A percentile compares a stretch with the other conserved stretches of the same genome.
phyloP scores from a whole-genome alignment of 1,140 invertebrate genomes.

The Acromyrmex echinatior region DNA sequence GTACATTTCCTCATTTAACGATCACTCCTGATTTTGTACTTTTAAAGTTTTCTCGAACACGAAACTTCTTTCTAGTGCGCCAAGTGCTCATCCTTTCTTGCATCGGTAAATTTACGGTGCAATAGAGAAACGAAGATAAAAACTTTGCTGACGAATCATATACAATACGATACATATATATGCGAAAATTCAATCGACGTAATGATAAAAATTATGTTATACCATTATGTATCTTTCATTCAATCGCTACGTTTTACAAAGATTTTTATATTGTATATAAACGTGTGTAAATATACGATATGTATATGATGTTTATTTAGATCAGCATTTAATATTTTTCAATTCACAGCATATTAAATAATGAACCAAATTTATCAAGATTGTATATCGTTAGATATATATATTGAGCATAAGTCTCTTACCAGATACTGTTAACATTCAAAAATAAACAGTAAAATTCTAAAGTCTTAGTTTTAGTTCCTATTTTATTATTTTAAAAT shows the following conservation, averaged over 20 bases:
- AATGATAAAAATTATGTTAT: background rate
- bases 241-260: background rate
- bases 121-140: slow-evolving; percentile 29
- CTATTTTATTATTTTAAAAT: too few relatives aligned
- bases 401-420: too few relatives aligned
- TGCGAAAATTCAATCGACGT: slow-evolving; percentile 24
- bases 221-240: background rate
- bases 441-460: too few relatives aligned
- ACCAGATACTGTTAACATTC: too few relatives aligned
- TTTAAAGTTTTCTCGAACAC: slow-evolving; percentile 52
- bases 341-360: too few relatives aligned
- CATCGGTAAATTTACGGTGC: slow-evolving; percentile 45
- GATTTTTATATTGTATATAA: background rate
- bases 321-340: too few relatives aligned
- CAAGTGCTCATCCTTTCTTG: slow-evolving; percentile 53
- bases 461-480: too few relatives aligned
- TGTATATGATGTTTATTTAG: background rate
- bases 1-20: slow-evolving; percentile 61
- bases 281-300: background rate
- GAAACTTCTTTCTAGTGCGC: slow-evolving; percentile 51
- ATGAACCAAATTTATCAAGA: too few relatives aligned
- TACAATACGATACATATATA: background rate
- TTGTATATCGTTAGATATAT: too few relatives aligned
- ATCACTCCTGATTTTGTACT: slow-evolving; percentile 61
- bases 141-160: slow-evolving; percentile 35